Base-by-base conservation (phyloP, 2,888 invertebrate genomes). In the Lasius fuliginosus region DNA sequence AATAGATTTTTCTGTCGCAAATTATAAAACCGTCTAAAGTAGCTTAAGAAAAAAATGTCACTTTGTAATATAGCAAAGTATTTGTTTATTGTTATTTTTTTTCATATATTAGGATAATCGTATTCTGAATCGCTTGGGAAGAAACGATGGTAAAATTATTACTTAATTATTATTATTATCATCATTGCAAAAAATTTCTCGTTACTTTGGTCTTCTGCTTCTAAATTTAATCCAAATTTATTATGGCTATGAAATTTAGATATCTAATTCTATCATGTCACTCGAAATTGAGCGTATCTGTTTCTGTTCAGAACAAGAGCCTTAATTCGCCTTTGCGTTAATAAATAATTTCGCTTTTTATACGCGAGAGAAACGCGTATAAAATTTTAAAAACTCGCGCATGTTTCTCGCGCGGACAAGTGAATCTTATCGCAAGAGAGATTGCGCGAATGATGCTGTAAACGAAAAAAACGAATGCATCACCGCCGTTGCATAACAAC, bases 401-500 rank as follows among this genome's bases (percentile, higher is more conserved):
- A 15, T 64, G 5, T 49, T 75, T 33, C 1, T 46, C 23, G 12
- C 65, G 23, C 36, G 8, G 1, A 23, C 36, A 36, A 33, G 27
- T 33, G 6, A 33, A 76, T 5, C 18, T 53, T 36, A 18, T 64
- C 30, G 36, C 64, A 5, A 53, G 36, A 49, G 27, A 53, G 36
- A 9, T 0, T 53, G 53, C 12, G 6, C 8, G 5, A 30, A 15
- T 9, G 60, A 18, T 33, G 15, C 18, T 62, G 33, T 18, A 30
- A 18, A 18, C 4, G 11, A 12, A 8, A 53, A 46, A 30, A n/a
- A 42, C n/a, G 11, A 40, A 40, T 23, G 58, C 11, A 11, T 18
- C 36, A 15, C 4, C 53, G n/a, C 15, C 15, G 23, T 75, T 75
- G 23, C 46, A 46, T 64, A 75, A 75, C 46, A 23, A 46, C 15